Evolutionary conservation across 1,140 invertebrate species (phyloP), one percentile per base, ranked within the genome.

Genomic region (Drosophila simulans): DNA sequence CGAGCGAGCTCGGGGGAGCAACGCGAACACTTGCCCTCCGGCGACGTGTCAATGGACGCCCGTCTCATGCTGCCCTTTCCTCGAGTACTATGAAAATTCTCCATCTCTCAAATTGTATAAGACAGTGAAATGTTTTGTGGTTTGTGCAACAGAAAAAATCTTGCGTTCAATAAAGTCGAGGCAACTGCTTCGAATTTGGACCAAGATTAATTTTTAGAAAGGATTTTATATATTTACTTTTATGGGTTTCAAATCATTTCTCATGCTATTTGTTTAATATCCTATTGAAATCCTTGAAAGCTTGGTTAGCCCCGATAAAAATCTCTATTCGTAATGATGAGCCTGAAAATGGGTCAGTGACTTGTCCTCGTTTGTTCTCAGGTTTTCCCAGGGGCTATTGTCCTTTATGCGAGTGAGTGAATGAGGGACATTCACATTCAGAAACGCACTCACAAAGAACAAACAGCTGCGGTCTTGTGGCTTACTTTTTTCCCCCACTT

Each of bases 401-500:
- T 76, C 72, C 52, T 66, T 37, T 66, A 53, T 40, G 51, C 49
- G 34, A 25, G 17, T 48, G 25, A 34, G 58, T 55, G 58, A 63
- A 57, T 64, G 54, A 45, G 46, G 62, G 39, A 54, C 46, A 45
- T 81, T 81, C 56, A 69, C 76, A 77, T 65, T 34, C 46, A 39
- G 39, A 58, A 71, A 58, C 76, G 80, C 52, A 53, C 17, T 5
- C 71, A 80, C 80, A 84, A 77, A 80, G 81, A 65, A 35, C 51
- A 60, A 71, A 45, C 64, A 70, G 64, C 63, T 70, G 66, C 51
- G 35, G 63, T 69, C 54, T 78, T 52, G 77, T 82, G 73, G 77
- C 59, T 85, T 85, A 84, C 59, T 72, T 84, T 83, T 69, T 70
- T 66, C 63, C 40, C 39, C 22, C 60, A 74, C 69, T 82, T 79